These are phyloP conservation scores for Dichetophora obliterata DNA, from an alignment of 2,888 invertebrate genomes.

Conservation along the genomic window DNA sequence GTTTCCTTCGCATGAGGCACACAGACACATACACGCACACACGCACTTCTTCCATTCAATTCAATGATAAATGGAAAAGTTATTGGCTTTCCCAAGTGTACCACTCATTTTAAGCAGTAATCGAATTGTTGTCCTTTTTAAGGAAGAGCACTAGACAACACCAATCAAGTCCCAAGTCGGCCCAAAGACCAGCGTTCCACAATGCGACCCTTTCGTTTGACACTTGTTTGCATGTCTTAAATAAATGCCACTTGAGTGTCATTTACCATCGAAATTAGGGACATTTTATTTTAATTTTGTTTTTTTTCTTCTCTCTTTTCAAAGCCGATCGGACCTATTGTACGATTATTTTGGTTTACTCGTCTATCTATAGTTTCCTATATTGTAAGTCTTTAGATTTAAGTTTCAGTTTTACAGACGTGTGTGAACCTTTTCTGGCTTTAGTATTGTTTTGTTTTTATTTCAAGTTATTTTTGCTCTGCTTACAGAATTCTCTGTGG, in stretches of 20 bases:
- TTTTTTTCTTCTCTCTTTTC: not conserved
- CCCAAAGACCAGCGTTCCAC: not conserved
- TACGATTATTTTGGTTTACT: not conserved
- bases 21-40: not conserved
- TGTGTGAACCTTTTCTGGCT: not conserved
- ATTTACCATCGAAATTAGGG: constrained; percentile 46
- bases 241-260: constrained; percentile 52
- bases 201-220: constrained; percentile 20
- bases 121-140: constrained; percentile 21
- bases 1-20: not conserved
- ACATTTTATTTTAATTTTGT: not conserved
- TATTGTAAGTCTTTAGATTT: not conserved
- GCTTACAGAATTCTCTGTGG: not conserved
- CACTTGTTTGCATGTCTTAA: constrained; percentile 49
- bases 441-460: constrained; percentile 7
- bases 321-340: not conserved
- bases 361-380: too few relatives aligned
- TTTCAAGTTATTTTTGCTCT: constrained; percentile 8
- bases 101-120: constrained; percentile 4
- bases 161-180: not conserved
- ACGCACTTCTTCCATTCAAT: not conserved
- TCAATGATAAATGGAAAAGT: constrained; percentile 25
- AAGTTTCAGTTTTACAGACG: not conserved
- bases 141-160: not conserved
- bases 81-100: constrained; percentile 13